A percentile compares a stretch with the other conserved stretches of the same genome.
Conservation (phyloP, 2,797 vertebrate genomes). For the Tangara arthus region DNA sequence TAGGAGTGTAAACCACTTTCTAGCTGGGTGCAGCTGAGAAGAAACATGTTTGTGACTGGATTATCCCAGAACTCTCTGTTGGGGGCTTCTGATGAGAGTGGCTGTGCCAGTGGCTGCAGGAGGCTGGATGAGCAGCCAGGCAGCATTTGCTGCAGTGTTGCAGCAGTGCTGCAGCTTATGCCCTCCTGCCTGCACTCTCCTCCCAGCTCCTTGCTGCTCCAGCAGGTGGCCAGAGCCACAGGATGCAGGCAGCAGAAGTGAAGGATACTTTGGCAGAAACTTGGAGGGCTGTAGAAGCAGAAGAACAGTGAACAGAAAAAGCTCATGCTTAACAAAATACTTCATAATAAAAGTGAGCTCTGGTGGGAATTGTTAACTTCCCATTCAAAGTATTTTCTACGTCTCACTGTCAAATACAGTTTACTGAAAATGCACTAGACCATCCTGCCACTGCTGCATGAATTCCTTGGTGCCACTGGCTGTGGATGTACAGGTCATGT, state of each 20-base stretch:
- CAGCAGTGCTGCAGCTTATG: not conserved
- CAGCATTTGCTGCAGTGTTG: not conserved
- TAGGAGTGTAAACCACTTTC: not conserved
- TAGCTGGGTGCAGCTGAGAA: not conserved
- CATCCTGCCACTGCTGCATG: not conserved
- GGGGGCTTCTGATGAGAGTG: not conserved
- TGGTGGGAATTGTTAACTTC: not conserved
- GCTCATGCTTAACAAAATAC: not conserved
- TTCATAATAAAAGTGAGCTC: not conserved
- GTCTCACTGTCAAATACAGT: not conserved
- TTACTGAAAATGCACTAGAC: not conserved
- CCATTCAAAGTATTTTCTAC: not conserved
- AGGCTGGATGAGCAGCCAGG: not conserved
- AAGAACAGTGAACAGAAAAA: not conserved
- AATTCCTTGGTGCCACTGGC: not conserved
- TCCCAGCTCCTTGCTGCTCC: not conserved
- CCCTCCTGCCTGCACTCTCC: not conserved
- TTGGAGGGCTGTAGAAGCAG: not conserved
- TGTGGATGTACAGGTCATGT: not conserved
- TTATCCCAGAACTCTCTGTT: not conserved
- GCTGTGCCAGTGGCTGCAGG: not conserved
- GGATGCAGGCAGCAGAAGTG: not conserved
- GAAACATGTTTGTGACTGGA: not conserved
- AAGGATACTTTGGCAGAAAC: not conserved
- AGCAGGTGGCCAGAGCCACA: not conserved